phyloP scores from a whole-genome alignment of 2,888 invertebrate genomes.

The Terebella lapidaria region DNA sequence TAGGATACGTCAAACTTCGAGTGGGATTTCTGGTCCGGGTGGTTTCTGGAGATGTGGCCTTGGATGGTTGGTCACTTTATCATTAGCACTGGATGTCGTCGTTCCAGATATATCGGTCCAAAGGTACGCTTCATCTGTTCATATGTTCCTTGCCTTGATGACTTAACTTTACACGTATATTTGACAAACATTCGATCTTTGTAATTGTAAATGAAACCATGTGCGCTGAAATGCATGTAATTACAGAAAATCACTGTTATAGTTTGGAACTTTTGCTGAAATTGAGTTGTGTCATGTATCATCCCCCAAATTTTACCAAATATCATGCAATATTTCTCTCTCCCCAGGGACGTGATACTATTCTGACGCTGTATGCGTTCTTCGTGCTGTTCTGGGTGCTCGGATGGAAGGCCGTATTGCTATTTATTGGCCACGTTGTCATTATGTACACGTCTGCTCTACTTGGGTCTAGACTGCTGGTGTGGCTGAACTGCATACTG shows the following conservation, averaged over 20 bases:
- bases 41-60: slow-evolving; percentile 4
- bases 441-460: background rate
- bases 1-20: slow-evolving; percentile 4
- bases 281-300: background rate
- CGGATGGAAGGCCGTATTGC: background rate
- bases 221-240: too few species aligned
- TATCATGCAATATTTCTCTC: too few species aligned
- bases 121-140: too few species aligned
- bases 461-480: background rate
- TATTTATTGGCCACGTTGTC: background rate
- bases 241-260: too few species aligned
- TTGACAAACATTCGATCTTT: background rate
- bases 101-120: too few species aligned
- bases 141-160: too few species aligned
- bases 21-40: slow-evolving; percentile 2
- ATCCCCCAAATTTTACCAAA: too few species aligned
- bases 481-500: background rate
- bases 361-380: background rate
- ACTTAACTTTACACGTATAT: background rate
- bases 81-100: too few species aligned
- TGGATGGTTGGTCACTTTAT: slow-evolving; percentile 1
- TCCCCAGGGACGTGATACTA: too few species aligned
- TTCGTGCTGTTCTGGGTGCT: background rate
- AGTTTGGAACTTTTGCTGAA: too few species aligned
- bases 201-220: too few species aligned